Evolutionary conservation across 2,888 invertebrate species (phyloP).

Genomic region (Tipula unca): DNA sequence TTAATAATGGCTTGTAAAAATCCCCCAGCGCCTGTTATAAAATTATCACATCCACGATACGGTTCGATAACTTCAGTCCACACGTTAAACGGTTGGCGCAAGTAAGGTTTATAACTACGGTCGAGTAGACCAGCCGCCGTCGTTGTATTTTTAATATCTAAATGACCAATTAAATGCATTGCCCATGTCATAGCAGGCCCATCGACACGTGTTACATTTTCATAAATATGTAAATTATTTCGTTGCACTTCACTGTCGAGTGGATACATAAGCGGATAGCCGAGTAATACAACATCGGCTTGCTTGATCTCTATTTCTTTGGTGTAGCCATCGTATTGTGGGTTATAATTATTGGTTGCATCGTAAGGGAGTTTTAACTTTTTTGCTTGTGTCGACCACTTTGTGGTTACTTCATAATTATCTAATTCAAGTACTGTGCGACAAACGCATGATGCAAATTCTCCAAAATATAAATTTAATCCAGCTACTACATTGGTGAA

Average conservation of each 20-base stretch:
- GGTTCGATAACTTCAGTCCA: slow-evolving; percentile 51
- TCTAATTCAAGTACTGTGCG: not conserved
- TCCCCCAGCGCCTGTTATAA: slow-evolving; percentile 54
- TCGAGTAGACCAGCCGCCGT: slow-evolving; percentile 45
- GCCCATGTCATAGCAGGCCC: slow-evolving; percentile 59
- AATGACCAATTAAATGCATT: slow-evolving; percentile 50
- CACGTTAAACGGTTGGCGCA: slow-evolving; percentile 53
- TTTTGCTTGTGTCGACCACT: slow-evolving; percentile 44
- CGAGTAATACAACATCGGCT: slow-evolving; percentile 50
- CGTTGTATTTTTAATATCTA: slow-evolving; percentile 40
- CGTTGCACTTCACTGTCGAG: slow-evolving; percentile 47
- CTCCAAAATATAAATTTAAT: slow-evolving; percentile 49
- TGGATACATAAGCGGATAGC: slow-evolving; percentile 48
- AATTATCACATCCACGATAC: slow-evolving; percentile 48
- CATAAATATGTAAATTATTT: slow-evolving; percentile 50
- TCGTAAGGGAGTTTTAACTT: slow-evolving; percentile 48
- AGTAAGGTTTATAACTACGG: slow-evolving; percentile 46
- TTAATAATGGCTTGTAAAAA: slow-evolving; percentile 50
- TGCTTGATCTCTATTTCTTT: slow-evolving; percentile 47
- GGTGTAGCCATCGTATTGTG: slow-evolving; percentile 47
- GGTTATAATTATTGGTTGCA: slow-evolving; percentile 46
- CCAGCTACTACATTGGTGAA: slow-evolving; percentile 53
- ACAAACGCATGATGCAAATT: slow-evolving; percentile 30
- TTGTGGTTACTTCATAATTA: slow-evolving; percentile 15
- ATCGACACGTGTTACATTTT: slow-evolving; percentile 44